These are phyloP conservation scores for Meda fulgida DNA, from an alignment of 2,797 vertebrate genomes.

Conservation along the genomic window DNA sequence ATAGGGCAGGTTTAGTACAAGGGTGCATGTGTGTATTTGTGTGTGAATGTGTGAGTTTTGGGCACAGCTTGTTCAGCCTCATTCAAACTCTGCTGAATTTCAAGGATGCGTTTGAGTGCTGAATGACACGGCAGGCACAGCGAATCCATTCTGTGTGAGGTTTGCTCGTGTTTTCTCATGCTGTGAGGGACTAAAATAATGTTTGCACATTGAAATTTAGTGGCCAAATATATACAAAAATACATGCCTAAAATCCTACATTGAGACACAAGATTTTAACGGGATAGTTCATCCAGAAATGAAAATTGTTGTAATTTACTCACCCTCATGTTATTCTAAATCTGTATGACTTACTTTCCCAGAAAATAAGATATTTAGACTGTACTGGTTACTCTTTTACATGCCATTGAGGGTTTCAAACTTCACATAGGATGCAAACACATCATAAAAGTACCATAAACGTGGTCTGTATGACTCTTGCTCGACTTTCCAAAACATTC, in stretches of 20 bases:
- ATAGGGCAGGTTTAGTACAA: slow-evolving; percentile 34
- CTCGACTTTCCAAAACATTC: not conserved
- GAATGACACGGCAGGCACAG: slow-evolving; percentile 25
- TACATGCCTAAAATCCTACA: not conserved
- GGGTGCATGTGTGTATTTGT: not conserved
- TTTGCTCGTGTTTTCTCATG: slow-evolving; percentile 19
- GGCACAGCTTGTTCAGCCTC: slow-evolving; percentile 28
- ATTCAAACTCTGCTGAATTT: slow-evolving; percentile 40
- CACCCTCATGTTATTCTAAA: not conserved
- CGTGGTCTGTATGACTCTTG: not conserved
- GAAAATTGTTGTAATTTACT: not conserved
- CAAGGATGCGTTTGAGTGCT: slow-evolving; percentile 14
- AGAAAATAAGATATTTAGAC: not conserved
- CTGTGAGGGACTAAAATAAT: slow-evolving; percentile 12
- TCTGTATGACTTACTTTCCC: not conserved
- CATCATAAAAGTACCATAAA: not conserved
- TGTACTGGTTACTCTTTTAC: not conserved
- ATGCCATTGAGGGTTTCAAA: not conserved
- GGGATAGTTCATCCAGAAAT: not conserved
- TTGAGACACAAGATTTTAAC: not conserved
- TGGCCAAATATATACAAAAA: slow-evolving; percentile 2
- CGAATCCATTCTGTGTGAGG: slow-evolving; percentile 22
- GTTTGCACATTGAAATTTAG: slow-evolving; percentile 35
- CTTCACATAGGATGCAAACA: not conserved
- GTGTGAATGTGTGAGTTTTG: slow-evolving; percentile 24